Conservation (phyloP, 2,113 vertebrate species). For the Erpornis zantholeuca region DNA sequence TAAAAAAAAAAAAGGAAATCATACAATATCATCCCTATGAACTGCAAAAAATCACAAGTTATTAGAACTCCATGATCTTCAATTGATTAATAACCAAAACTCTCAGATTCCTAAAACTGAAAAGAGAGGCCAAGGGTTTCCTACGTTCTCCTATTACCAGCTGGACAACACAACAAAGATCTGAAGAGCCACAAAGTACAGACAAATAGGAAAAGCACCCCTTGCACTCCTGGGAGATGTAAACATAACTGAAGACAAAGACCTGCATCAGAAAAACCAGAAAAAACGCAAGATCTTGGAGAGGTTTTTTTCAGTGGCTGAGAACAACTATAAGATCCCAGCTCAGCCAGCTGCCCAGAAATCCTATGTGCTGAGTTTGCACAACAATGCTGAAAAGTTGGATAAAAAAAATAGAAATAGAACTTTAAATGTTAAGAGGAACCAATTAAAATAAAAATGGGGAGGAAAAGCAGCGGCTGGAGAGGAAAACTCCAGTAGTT, state of each 20-base stretch:
- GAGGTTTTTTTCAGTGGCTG: neutral
- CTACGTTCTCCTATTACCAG: conserved; percentile 1
- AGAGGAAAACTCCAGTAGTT: neutral
- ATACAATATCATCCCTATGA: neutral
- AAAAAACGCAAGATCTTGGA: neutral
- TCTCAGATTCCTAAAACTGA: neutral
- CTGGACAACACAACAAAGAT: conserved; percentile 35
- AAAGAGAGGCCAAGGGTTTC: neutral
- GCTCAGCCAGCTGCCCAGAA: neutral
- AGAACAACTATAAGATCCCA: neutral
- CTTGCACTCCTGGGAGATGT: neutral
- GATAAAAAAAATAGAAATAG: neutral
- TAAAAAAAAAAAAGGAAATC: neutral
- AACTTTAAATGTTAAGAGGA: neutral
- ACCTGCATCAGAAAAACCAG: neutral
- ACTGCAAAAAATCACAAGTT: neutral
- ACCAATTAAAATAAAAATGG: neutral
- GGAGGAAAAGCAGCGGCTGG: neutral
- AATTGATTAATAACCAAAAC: neutral
- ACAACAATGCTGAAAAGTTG: neutral
- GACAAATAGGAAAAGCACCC: neutral
- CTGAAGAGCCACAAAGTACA: conserved; percentile 2
- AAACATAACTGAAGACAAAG: neutral
- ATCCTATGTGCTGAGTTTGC: neutral
- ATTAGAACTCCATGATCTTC: neutral